These are phyloP conservation scores for Pyrrhia umbra DNA, from an alignment of 2,888 invertebrate genomes.

Conservation along the genomic window DNA sequence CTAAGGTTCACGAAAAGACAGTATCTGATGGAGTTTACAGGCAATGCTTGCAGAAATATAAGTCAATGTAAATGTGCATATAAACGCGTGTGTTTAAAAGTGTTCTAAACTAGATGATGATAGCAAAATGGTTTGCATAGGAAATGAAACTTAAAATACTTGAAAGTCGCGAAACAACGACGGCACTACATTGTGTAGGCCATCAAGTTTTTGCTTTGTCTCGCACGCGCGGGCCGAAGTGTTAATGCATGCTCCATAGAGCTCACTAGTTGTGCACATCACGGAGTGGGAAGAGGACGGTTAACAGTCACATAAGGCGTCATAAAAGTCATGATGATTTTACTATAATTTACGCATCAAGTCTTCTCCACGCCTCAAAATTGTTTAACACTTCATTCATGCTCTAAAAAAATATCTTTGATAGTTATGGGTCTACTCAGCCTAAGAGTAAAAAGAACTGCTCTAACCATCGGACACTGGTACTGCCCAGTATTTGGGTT, in stretches of 20 bases:
- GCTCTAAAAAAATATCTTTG: neutral
- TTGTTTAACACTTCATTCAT: neutral
- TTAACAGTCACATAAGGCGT: neutral
- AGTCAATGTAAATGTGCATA: no score
- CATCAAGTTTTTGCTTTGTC: constrained; percentile 75
- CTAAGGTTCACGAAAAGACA: no score
- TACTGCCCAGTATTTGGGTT: no score
- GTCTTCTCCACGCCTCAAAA: neutral
- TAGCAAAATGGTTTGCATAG: constrained; percentile 1
- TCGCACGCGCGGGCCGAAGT: constrained; percentile 47
- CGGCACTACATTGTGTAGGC: constrained; percentile 70
- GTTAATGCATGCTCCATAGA: constrained; percentile 22
- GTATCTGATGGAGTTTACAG: no score
- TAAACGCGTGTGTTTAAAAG: no score
- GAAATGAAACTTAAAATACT: constrained; percentile 31
- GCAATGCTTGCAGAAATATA: no score
- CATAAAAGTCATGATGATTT: no score
- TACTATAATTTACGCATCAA: neutral
- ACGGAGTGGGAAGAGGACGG: neutral
- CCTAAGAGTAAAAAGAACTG: no score
- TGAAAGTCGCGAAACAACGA: constrained; percentile 64
- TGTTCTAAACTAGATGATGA: neutral
- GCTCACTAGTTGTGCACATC: neutral
- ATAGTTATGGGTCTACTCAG: no score
- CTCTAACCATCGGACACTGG: no score